phyloP scores from a whole-genome alignment of 2,888 invertebrate species.

The Furcula furcula region DNA sequence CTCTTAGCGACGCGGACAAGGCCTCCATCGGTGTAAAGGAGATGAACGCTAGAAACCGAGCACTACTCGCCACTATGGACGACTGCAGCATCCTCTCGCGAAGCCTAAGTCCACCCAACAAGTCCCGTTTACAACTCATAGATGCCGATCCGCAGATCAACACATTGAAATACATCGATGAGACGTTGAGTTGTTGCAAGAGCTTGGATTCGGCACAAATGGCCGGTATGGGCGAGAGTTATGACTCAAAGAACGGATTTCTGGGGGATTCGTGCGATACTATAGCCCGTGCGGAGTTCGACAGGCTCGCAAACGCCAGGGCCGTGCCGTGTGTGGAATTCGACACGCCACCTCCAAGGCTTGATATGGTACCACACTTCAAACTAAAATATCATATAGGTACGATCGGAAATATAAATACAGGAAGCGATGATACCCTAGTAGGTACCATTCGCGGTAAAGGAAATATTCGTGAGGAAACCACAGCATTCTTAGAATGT shows the following conservation, averaged over 20 bases:
- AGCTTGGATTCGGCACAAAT: constrained; percentile 73
- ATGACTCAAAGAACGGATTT: constrained; percentile 71
- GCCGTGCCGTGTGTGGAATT: constrained; percentile 51
- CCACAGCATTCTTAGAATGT: too few species aligned
- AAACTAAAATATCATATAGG: too few species aligned
- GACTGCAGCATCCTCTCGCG: constrained; percentile 75
- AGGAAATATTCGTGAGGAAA: too few species aligned
- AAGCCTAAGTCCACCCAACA: constrained; percentile 72
- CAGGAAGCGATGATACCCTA: too few species aligned
- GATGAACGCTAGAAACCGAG: constrained; percentile 74
- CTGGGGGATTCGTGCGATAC: constrained; percentile 72
- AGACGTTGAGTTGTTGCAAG: constrained; percentile 75
- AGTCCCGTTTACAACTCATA: constrained; percentile 63
- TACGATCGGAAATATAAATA: too few species aligned
- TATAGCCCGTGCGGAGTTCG: constrained; percentile 68
- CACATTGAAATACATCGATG: constrained; percentile 84
- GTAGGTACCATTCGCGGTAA: too few species aligned
- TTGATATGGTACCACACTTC: constrained; percentile 61
- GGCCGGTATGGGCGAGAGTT: constrained; percentile 76
- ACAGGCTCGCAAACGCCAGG: constrained; percentile 52
- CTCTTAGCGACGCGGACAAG: constrained; percentile 80
- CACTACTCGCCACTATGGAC: constrained; percentile 77
- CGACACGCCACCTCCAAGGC: constrained; percentile 63
- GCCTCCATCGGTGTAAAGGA: constrained; percentile 68
- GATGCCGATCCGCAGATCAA: constrained; percentile 80